phyloP scores from a whole-genome alignment of 1,140 invertebrate species.

The Pogonomyrmex californicus region DNA sequence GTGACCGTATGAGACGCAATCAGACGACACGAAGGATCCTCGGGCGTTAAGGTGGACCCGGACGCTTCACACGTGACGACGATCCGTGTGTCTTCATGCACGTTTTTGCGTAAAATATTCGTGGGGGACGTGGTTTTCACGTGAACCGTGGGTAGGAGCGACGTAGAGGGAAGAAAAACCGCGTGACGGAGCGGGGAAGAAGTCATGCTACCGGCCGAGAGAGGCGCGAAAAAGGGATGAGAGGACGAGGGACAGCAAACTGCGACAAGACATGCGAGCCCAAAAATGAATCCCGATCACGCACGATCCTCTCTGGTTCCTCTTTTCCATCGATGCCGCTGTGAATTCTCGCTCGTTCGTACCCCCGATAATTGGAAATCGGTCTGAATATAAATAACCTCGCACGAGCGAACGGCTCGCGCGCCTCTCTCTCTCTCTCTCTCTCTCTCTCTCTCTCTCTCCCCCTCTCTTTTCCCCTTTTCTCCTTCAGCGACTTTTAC shows the following conservation, averaged over 20 bases:
- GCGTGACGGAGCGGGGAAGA: slow-evolving; percentile 55
- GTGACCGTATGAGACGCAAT: slow-evolving; percentile 2
- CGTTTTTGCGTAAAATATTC: slow-evolving; percentile 67
- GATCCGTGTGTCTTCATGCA: slow-evolving; percentile 4
- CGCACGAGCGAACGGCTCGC: slow-evolving; percentile 30
- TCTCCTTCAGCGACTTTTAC: slow-evolving; percentile 24
- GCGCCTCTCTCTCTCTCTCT: neutral
- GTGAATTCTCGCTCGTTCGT: slow-evolving; percentile 58
- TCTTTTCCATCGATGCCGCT: slow-evolving; percentile 52
- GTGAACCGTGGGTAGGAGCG: slow-evolving; percentile 36
- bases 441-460: neutral
- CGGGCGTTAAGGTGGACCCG: slow-evolving; percentile 48
- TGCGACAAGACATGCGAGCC: slow-evolving; percentile 84
- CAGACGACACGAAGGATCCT: slow-evolving; percentile 33
- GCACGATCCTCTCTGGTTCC: slow-evolving; percentile 73
- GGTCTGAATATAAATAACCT: slow-evolving; percentile 77
- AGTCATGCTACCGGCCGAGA: slow-evolving; percentile 68
- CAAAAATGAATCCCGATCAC: slow-evolving; percentile 84
- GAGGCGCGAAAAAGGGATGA: slow-evolving; percentile 74
- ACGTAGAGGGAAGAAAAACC: slow-evolving; percentile 46
- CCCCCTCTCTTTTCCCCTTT: neutral
- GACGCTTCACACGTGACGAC: slow-evolving; percentile 60
- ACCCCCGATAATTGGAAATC: slow-evolving; percentile 76
- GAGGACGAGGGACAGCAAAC: slow-evolving; percentile 75
- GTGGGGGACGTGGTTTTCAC: slow-evolving; percentile 67